phyloP scores from a whole-genome alignment of 2,797 vertebrate species.

The Sebastes wilsoni region DNA sequence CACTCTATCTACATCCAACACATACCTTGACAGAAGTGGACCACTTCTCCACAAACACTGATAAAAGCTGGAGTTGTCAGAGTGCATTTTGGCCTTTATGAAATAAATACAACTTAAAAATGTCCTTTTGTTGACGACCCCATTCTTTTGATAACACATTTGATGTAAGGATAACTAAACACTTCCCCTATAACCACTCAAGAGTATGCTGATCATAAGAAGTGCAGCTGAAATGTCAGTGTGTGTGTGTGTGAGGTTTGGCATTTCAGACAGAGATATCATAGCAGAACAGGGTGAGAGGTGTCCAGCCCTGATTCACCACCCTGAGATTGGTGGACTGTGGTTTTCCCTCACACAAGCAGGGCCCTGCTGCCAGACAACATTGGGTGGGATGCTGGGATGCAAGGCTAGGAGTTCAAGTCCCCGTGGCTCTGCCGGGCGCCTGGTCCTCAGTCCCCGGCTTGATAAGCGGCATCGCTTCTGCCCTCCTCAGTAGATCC shows the following conservation, averaged over 20 bases:
- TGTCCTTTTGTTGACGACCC: not conserved
- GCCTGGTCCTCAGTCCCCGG: slow-evolving; percentile 47
- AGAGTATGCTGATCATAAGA: slow-evolving; percentile 41
- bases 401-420: slow-evolving; percentile 42
- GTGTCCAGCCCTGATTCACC: slow-evolving; percentile 42
- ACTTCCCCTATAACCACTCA: slow-evolving; percentile 14
- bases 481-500: slow-evolving; percentile 41
- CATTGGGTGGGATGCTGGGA: slow-evolving; percentile 16
- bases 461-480: slow-evolving; percentile 69
- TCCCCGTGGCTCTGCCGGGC: slow-evolving; percentile 54
- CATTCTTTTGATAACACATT: slow-evolving; percentile 1
- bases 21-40: too few species aligned
- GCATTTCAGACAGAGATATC: slow-evolving; percentile 83
- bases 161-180: slow-evolving; percentile 5
- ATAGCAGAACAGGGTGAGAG: slow-evolving; percentile 58
- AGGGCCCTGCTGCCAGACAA: slow-evolving; percentile 37
- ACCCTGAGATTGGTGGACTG: slow-evolving; percentile 34
- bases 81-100: not conserved
- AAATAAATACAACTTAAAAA: slow-evolving; percentile 36
- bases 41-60: too few species aligned
- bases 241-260: slow-evolving; percentile 57
- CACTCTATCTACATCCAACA: too few species aligned
- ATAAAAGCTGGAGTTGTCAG: too few species aligned
- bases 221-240: slow-evolving; percentile 77
- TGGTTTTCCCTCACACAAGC: slow-evolving; percentile 43